Evolutionary conservation across 2,888 invertebrate species (phyloP), one percentile per base, ranked within the genome.

Genomic region (Xanthorhoe designata): DNA sequence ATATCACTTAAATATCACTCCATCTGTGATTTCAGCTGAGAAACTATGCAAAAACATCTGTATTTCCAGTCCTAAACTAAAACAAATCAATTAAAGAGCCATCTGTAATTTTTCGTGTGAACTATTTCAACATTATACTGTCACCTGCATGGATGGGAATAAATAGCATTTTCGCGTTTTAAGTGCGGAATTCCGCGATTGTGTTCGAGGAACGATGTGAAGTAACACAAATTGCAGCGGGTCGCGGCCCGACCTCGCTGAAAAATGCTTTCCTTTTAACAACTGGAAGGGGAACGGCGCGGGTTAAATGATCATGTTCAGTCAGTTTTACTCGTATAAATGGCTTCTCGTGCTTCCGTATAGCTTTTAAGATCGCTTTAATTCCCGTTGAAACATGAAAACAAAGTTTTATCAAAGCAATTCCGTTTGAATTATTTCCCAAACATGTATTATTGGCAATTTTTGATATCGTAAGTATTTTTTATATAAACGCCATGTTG

Each of bases 251-350:
- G 74, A 73, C 71, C 78, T 77, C 75, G 57, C 76, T 85, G 87
- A 88, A 85, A 88, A 87, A 89, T 88, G 81, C 78, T 81, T 79
- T 81, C 82, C 81, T 86, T 85, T 87, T 84, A 82, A 83, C 83
- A 82, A 83, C 77, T 74, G 72, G 79, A 78, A 79, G 77, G 81
- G 75, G 78, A 79, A 77, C 75, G 75, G 75, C 74, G 78, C 81
- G 79, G 86, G 86, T 86, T 86, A 85, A 87, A 88, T 84, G 83
- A 81, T 83, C 82, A 84, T 81, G 82, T 84, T 86, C 86, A 83
- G 80, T 84, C 84, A 85, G 84, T 86, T 80, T 80, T 76, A 73
- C 79, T 67, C 47, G 60, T 70, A 80, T 75, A 84, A 84, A 83
- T 84, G 79, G 76, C 69, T 68, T 72, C 72, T 76, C 69, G 66